Conservation (phyloP, 2,888 invertebrate species). For the Lutraria lutraria region DNA sequence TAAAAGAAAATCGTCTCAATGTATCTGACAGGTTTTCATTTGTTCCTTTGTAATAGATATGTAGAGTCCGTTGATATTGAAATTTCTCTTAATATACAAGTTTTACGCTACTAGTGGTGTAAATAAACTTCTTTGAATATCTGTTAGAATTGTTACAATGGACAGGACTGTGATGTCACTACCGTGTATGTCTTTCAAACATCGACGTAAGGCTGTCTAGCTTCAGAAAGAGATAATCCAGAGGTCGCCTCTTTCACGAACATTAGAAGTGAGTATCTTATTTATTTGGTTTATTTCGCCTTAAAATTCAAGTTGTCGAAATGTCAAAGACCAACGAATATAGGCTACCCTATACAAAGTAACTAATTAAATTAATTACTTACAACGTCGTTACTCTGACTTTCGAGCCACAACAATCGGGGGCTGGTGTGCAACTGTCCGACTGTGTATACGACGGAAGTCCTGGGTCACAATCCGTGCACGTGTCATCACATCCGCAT, state of each 20-base stretch:
- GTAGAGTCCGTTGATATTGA: too few species aligned
- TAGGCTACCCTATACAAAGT: neutral
- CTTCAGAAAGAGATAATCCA: neutral
- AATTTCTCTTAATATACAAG: too few species aligned
- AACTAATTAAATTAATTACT: neutral
- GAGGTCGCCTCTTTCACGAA: neutral
- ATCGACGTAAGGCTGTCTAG: neutral
- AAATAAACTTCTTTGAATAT: too few species aligned
- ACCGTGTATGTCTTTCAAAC: neutral
- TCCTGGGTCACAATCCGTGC: conserved; percentile 28
- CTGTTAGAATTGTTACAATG: too few species aligned
- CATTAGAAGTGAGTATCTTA: neutral
- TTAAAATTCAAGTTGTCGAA: neutral
- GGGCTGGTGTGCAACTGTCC: conserved; percentile 13
- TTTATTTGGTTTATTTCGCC: neutral
- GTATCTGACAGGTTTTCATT: too few species aligned
- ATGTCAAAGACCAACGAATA: too few species aligned
- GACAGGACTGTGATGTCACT: neutral
- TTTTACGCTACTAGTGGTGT: too few species aligned
- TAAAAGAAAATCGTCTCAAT: too few species aligned
- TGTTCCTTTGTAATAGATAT: too few species aligned
- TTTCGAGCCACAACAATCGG: conserved; percentile 38
- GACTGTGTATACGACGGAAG: conserved; percentile 10
- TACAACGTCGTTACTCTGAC: conserved; percentile 44
- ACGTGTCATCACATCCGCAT: conserved; percentile 45